phyloP scores from a whole-genome alignment of 2,113 vertebrate species.

The Muscicapa adusta region DNA sequence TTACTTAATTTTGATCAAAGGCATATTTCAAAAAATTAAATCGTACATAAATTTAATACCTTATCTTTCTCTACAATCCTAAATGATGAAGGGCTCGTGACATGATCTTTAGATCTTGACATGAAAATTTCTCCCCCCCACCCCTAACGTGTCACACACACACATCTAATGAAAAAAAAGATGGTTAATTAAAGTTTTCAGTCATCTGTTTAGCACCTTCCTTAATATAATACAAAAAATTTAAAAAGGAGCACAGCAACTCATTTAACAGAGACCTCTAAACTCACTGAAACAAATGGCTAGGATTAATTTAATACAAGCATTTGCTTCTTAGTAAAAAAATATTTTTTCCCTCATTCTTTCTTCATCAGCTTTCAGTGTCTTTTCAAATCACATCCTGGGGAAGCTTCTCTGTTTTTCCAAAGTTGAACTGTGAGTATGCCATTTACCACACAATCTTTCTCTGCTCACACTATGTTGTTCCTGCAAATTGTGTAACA shows the following conservation, averaged over 20 bases:
- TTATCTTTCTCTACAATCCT: neutral
- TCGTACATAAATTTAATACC: neutral
- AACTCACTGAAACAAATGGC: neutral
- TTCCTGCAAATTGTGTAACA: neutral
- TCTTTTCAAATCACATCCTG: neutral
- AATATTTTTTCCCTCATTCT: neutral
- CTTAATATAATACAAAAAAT: neutral
- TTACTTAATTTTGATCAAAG: neutral
- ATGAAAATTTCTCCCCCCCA: accelerated
- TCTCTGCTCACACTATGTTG: neutral
- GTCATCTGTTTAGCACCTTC: neutral
- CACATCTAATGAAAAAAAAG: too few relatives aligned
- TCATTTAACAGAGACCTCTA: neutral
- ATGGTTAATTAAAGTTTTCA: neutral
- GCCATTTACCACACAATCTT: neutral
- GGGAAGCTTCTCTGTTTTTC: neutral
- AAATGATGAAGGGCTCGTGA: neutral
- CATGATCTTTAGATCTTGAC: neutral
- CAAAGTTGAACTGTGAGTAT: neutral
- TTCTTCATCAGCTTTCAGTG: neutral
- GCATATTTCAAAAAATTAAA: neutral
- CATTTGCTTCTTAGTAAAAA: neutral
- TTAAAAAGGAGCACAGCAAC: neutral
- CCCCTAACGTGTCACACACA: neutral
- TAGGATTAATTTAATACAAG: neutral